These are phyloP conservation scores for Vireo griseus DNA, from an alignment of 2,797 vertebrate species.

Conservation along the genomic window DNA sequence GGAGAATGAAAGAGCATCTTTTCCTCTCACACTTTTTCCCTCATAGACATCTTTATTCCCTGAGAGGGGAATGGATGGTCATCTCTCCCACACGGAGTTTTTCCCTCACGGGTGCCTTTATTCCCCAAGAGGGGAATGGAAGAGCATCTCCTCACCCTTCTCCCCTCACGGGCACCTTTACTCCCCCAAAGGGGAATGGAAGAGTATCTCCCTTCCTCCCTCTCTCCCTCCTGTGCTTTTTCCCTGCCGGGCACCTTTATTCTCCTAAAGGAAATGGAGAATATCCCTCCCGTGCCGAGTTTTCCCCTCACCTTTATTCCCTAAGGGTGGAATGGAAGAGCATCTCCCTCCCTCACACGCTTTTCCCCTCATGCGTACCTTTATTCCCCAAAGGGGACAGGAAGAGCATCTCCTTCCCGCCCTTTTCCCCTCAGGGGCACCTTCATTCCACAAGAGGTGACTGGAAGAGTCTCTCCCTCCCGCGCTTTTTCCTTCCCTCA, in stretches of 20 bases:
- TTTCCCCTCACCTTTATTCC: not conserved
- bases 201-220: not conserved
- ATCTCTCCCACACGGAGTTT: not conserved
- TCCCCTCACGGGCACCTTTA: not conserved
- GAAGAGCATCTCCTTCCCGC: not conserved
- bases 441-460: not conserved
- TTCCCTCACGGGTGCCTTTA: not conserved
- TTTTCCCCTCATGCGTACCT: not conserved
- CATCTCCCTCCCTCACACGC: not conserved
- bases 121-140: not conserved
- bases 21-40: not conserved
- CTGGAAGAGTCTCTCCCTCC: not conserved
- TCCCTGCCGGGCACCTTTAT: not conserved
- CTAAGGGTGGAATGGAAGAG: not conserved
- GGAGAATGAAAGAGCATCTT: not conserved
- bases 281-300: no score
- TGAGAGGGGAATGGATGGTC: not conserved
- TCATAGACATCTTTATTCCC: not conserved
- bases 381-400: not conserved
- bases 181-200: not conserved
- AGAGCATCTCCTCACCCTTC: not conserved
- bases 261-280: not conserved
- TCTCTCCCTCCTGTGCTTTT: not conserved
- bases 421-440: not conserved
- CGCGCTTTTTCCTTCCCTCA: not conserved